Percentiles rank a stretch among this genome's conserved stretches.
These are phyloP conservation scores for Schizopygopsis pylzovi DNA, from an alignment of 2,797 vertebrate species.

Conservation along the genomic window DNA sequence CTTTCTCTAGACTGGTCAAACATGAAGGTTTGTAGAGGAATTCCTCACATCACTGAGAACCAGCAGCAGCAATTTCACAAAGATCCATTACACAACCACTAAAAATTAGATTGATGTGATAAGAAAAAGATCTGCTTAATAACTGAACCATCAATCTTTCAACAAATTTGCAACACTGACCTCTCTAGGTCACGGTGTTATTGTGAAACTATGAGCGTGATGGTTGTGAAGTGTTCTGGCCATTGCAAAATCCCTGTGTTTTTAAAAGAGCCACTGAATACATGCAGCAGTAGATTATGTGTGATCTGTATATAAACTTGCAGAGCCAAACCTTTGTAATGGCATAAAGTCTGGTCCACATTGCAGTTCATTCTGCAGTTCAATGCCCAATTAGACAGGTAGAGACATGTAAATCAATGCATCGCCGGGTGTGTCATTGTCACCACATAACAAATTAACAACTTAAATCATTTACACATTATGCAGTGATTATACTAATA, in stretches of 20 bases:
- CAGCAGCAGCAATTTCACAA: constrained; percentile 13
- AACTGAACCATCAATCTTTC: neutral
- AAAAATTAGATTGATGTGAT: constrained; percentile 13
- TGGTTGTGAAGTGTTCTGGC: neutral
- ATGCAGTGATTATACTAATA: too few relatives aligned
- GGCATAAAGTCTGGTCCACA: neutral
- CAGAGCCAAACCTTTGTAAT: neutral
- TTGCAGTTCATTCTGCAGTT: neutral
- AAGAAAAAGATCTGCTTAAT: neutral
- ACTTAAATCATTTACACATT: too few relatives aligned
- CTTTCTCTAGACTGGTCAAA: constrained; percentile 38
- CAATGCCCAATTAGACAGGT: neutral
- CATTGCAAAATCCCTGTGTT: neutral
- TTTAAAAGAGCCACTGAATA: neutral
- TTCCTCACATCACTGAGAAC: constrained; percentile 41
- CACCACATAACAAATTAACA: neutral
- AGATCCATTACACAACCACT: neutral
- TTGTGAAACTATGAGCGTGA: neutral
- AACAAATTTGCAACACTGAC: neutral
- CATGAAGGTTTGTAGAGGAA: constrained; percentile 51
- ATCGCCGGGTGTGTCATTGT: neutral
- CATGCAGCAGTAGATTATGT: neutral
- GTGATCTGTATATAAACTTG: neutral
- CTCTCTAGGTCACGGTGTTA: neutral
- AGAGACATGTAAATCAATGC: neutral